Percentiles rank a stretch among this genome's conserved stretches.
Conservation (phyloP, 2,113 vertebrate species). For the Rafetus swinhoei region DNA sequence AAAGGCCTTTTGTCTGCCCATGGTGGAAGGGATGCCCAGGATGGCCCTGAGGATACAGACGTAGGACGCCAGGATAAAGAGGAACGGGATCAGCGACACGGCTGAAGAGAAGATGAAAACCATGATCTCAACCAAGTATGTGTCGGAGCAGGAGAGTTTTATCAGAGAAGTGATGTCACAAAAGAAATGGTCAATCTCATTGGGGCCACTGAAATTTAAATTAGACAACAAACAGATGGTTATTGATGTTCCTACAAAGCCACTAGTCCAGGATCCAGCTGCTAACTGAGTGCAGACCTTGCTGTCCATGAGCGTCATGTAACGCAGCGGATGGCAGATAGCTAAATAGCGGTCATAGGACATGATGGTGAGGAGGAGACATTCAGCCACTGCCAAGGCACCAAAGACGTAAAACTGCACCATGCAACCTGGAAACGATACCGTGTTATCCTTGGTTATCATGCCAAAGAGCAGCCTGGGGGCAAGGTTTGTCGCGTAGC, state of each 20-base stretch:
- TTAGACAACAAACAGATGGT: slow-evolving; percentile 21
- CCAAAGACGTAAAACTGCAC: slow-evolving; percentile 61
- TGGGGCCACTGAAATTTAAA: slow-evolving; percentile 37
- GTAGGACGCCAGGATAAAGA: no score
- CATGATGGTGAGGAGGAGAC: slow-evolving; percentile 55
- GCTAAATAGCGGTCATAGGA: slow-evolving; percentile 50
- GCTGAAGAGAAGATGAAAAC: slow-evolving; percentile 6
- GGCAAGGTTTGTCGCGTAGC: slow-evolving; percentile 43
- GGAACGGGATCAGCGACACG: no score
- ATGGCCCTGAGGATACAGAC: no score
- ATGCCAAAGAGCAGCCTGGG: slow-evolving; percentile 55
- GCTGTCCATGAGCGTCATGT: slow-evolving; percentile 19
- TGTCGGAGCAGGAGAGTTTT: slow-evolving; percentile 44
- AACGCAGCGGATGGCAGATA: slow-evolving; percentile 49
- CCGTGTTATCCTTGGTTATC: not conserved
- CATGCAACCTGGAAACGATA: slow-evolving; percentile 43
- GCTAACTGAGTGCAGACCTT: not conserved
- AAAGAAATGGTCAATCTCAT: slow-evolving; percentile 56
- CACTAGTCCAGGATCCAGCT: slow-evolving; percentile 18
- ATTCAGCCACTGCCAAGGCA: slow-evolving; percentile 51
- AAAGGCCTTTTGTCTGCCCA: no score
- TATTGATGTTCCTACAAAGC: slow-evolving; percentile 46
- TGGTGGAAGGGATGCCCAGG: no score
- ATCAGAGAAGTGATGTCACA: slow-evolving; percentile 45
- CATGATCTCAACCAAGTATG: slow-evolving; percentile 23